phyloP scores from a whole-genome alignment of 2,888 invertebrate species.

The Metellina segmentata region DNA sequence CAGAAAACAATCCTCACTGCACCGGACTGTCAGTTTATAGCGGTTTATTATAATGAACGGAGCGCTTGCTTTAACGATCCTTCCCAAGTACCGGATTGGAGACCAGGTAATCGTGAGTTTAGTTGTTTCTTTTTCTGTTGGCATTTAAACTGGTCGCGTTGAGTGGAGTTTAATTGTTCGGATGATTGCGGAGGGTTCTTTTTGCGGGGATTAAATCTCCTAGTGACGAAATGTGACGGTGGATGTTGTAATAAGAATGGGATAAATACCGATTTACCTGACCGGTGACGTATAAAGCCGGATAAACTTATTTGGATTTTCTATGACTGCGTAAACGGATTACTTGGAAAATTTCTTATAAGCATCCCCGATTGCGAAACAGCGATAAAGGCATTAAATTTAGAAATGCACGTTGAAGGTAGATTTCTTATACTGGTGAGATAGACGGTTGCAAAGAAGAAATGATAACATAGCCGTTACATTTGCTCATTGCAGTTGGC shows the following conservation, averaged over 20 bases:
- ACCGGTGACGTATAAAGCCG: too few relatives aligned
- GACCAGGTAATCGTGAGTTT: not conserved
- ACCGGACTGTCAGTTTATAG: not conserved
- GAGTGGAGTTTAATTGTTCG: not conserved
- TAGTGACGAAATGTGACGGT: not conserved
- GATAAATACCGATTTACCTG: too few relatives aligned
- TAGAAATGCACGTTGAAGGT: too few relatives aligned
- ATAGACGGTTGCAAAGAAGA: too few relatives aligned
- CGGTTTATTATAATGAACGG: not conserved
- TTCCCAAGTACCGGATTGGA: not conserved
- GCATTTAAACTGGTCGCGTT: not conserved
- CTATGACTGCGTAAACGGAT: too few relatives aligned
- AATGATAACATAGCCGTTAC: too few relatives aligned
- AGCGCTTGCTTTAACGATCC: not conserved
- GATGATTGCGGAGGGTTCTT: not conserved
- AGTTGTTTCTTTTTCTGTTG: not conserved
- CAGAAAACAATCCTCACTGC: not conserved
- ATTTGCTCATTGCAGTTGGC: too few relatives aligned
- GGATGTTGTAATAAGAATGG: not conserved
- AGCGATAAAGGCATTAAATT: too few relatives aligned
- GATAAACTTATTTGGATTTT: too few relatives aligned
- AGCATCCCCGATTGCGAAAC: too few relatives aligned
- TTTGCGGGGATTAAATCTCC: not conserved
- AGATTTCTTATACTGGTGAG: too few relatives aligned
- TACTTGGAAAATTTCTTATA: too few relatives aligned